phyloP scores from a whole-genome alignment of 2,888 invertebrate species.

The Leptogaster cylindrica region DNA sequence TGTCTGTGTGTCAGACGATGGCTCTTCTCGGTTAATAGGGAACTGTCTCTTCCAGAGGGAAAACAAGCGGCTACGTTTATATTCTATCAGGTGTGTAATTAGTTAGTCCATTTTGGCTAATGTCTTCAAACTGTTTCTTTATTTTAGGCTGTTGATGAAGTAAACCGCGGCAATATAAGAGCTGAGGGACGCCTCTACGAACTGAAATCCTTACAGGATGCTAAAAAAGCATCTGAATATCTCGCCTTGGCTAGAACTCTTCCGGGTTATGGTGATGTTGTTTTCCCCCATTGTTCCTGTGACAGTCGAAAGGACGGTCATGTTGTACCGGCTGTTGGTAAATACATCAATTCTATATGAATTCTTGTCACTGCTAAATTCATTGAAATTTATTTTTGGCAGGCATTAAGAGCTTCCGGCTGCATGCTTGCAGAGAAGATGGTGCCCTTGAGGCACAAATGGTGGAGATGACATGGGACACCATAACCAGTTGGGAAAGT shows the following conservation, averaged over 20 bases:
- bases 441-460: constrained; percentile 79
- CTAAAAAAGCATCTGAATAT: constrained; percentile 85
- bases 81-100: constrained; percentile 76
- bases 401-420: constrained; percentile 71
- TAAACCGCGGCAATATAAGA: constrained; percentile 89
- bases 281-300: constrained; percentile 93
- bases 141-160: constrained; percentile 87
- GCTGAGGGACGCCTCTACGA: constrained; percentile 94
- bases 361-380: neutral
- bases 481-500: constrained; percentile 82
- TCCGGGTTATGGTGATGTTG: constrained; percentile 91
- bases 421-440: constrained; percentile 85
- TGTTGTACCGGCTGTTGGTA: constrained; percentile 77
- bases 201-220: constrained; percentile 92
- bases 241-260: constrained; percentile 82
- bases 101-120: neutral
- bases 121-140: neutral
- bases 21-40: constrained; percentile 78
- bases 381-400: constrained; percentile 45
- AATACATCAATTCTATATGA: constrained; percentile 53
- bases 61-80: constrained; percentile 81
- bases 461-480: constrained; percentile 83
- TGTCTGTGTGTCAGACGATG: constrained; percentile 89
- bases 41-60: constrained; percentile 71
- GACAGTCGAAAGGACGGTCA: constrained; percentile 89